Conservation (phyloP, 2,888 invertebrate genomes). For the Lasius fuliginosus region DNA sequence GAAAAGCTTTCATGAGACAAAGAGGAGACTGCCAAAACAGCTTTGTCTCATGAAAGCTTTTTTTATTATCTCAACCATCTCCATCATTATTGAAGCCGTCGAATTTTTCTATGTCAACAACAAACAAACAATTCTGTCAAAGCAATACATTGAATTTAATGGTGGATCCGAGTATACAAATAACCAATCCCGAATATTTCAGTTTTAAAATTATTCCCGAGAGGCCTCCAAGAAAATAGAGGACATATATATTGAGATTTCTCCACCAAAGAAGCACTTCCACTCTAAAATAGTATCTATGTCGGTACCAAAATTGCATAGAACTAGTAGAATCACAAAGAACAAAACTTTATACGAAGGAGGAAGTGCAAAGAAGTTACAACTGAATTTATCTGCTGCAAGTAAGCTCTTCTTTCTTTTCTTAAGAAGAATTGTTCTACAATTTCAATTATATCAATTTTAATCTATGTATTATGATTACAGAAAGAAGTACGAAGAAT, state of each 20-base stretch:
- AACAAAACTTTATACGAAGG: conserved; percentile 70
- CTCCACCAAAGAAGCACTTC: conserved; percentile 58
- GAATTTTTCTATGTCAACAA: neutral
- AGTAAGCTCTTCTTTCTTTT: conserved; percentile 58
- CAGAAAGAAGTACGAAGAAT: conserved; percentile 13
- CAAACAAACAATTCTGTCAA: neutral
- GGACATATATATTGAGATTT: conserved; percentile 61
- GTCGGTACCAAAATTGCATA: neutral
- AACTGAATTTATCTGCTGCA: conserved; percentile 68
- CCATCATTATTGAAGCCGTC: neutral
- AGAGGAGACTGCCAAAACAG: neutral
- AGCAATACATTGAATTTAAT: neutral
- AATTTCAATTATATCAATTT: neutral
- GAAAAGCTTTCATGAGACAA: neutral
- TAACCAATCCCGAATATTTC: neutral
- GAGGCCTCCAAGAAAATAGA: neutral
- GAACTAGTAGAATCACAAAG: conserved; percentile 64
- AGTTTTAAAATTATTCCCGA: neutral
- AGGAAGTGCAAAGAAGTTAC: conserved; percentile 71
- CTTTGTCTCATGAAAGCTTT: no score
- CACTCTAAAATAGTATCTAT: neutral
- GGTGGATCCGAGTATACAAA: neutral
- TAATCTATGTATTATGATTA: conserved; percentile 2
- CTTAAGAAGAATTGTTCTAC: neutral
- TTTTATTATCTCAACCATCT: no score